phyloP scores from a whole-genome alignment of 2,113 vertebrate species.

The Ictalurus punctatus region DNA sequence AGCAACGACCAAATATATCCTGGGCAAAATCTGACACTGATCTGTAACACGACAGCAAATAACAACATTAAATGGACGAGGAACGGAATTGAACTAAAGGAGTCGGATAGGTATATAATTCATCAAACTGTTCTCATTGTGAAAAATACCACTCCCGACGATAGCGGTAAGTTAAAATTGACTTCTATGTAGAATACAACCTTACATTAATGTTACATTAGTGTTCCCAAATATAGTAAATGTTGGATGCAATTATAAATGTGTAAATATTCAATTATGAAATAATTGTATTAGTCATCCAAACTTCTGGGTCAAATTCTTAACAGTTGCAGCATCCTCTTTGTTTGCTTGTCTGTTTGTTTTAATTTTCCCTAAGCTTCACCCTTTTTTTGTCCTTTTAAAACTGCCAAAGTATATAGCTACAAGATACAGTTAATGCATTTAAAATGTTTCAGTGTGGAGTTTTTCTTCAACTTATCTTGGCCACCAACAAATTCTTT shows the following conservation, averaged over 20 bases:
- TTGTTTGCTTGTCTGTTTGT: background rate
- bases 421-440: background rate
- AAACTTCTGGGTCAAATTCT: background rate
- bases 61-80: background rate
- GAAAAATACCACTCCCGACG: background rate
- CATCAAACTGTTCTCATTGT: background rate
- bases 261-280: background rate
- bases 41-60: background rate
- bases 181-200: background rate
- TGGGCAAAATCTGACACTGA: slow-evolving; percentile 15
- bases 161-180: slow-evolving; percentile 35
- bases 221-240: background rate
- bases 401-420: background rate
- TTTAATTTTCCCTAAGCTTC: background rate
- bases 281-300: background rate
- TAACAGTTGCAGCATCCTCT: background rate
- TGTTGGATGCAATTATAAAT: background rate
- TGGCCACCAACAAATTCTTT: background rate
- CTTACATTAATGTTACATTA: background rate
- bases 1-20: slow-evolving; percentile 31
- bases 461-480: background rate
- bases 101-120: background rate
- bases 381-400: background rate
- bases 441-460: background rate
- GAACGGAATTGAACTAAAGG: background rate